These are phyloP conservation scores for Periparus ater DNA, from an alignment of 2,797 vertebrate species.

Conservation along the genomic window DNA sequence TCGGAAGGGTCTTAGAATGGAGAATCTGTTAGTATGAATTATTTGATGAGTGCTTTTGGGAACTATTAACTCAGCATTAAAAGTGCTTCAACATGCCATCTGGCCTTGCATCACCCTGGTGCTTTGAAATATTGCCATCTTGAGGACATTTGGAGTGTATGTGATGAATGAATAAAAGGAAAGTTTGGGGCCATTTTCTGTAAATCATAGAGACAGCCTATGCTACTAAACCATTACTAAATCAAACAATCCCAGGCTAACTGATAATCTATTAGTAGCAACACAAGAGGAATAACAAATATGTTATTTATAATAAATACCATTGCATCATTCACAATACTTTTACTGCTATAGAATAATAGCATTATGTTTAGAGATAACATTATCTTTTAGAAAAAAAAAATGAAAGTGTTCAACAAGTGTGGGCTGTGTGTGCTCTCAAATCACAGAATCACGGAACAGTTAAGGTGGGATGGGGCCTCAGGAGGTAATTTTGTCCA, in stretches of 20 bases:
- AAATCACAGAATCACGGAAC: rapidly evolving
- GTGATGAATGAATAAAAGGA: neutral
- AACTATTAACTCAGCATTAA: neutral
- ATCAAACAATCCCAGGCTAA: neutral
- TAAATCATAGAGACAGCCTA: neutral
- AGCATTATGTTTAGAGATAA: neutral
- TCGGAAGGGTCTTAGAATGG: neutral
- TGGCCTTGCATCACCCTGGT: neutral
- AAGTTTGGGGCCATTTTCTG: neutral
- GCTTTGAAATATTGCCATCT: slow-evolving; percentile 52
- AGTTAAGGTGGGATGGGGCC: neutral
- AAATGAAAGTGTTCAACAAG: neutral
- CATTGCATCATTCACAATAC: neutral
- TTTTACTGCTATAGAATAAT: neutral
- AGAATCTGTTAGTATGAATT: neutral
- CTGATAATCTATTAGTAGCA: neutral
- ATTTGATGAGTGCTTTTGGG: neutral
- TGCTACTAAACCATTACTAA: neutral
- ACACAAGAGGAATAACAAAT: neutral
- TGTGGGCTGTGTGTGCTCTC: rapidly evolving
- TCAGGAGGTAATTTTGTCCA: neutral
- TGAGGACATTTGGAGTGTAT: slow-evolving; percentile 1
- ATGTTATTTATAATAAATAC: neutral
- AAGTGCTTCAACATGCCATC: neutral
- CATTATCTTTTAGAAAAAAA: neutral